Base-by-base conservation (phyloP, 2,888 invertebrate genomes). In the Phorcus lineatus region DNA sequence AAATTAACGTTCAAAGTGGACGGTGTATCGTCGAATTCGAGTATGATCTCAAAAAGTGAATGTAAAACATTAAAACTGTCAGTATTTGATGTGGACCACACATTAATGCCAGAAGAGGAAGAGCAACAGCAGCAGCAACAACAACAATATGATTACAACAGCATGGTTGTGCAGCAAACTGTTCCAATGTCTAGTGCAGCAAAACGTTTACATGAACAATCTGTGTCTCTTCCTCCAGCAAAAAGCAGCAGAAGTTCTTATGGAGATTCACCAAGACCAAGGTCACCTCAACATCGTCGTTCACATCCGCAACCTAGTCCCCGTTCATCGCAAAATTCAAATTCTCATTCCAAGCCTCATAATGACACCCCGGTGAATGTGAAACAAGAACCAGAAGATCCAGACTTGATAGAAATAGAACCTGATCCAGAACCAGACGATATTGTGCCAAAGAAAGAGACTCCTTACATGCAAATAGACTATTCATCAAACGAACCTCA, bases 321-420 rank as follows among this genome's bases (percentile, higher is more conserved):
- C 16, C 28, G 70, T 70, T 40, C 70, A 31, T 36, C 40, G 4
- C 13, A 70, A 17, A 28, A 70, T 36, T 70, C 70, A 31, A 70
- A 31, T 36, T 31, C 36, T n/a, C 70, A 70, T 17, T 70, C 70
- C 28, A 70, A 70, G 24, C n/a, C 70, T n/a, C 28, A 70, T 36
- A 70, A 40, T 70, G 70, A 70, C 40, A 19, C 70, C 19, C 70
- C 17, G 1, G 31, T 70, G 19, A 70, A 70, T 36, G 70, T 70
- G 70, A 70, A 70, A 70, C 70, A 70, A 70, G 70, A 70, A 70
- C 70, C 70, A 17, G 70, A 70, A 70, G 70, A 70, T 40, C 70
- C 70, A 70, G 70, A 70, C 24, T 70, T 70, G 24, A 70, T 70
- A 70, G 70, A 70, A 70, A 70, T 70, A 70, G 70, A 70, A 70